Percentiles rank a stretch among this genome's conserved stretches.
Conservation (phyloP, 2,888 invertebrate genomes). For the Polymixis flavicincta region DNA sequence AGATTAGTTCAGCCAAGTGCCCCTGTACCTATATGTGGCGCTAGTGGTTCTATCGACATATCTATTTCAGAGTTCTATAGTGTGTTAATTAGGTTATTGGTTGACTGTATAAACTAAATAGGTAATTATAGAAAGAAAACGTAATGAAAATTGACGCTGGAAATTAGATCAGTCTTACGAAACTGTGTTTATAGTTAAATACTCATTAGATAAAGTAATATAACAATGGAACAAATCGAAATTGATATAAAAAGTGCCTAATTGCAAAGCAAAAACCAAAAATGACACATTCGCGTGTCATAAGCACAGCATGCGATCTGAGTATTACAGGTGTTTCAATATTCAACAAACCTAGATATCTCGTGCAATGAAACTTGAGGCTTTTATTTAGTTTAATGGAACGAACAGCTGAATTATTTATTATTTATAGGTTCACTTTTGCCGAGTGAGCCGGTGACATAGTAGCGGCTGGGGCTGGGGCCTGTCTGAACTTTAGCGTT, state of each 20-base stretch:
- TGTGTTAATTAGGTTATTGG: not conserved
- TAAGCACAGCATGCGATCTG: constrained; percentile 62
- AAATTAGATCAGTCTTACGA: not conserved
- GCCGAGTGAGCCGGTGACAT: not conserved
- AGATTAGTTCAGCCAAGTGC: not conserved
- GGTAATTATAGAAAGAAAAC: not conserved
- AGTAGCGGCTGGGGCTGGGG: not conserved
- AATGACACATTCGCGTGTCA: constrained; percentile 69
- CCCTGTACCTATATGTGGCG: constrained; percentile 2
- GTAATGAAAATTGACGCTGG: not conserved
- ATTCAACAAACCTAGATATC: constrained; percentile 50
- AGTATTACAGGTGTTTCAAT: constrained; percentile 57
- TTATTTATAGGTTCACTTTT: not conserved
- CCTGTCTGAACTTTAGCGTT: not conserved
- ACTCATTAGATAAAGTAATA: constrained; percentile 17
- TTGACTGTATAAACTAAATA: not conserved
- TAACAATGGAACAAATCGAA: constrained; percentile 2
- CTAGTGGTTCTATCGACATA: constrained; percentile 2
- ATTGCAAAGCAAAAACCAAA: constrained; percentile 40
- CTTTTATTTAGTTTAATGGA: constrained; percentile 17
- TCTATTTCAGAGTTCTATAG: not conserved
- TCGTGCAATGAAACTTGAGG: constrained; percentile 35
- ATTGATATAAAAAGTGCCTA: constrained; percentile 31
- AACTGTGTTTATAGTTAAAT: not conserved
- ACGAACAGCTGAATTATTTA: constrained; percentile 18